These are phyloP conservation scores for Drosophila nannoptera DNA, from an alignment of 1,140 invertebrate species.

Conservation along the genomic window DNA sequence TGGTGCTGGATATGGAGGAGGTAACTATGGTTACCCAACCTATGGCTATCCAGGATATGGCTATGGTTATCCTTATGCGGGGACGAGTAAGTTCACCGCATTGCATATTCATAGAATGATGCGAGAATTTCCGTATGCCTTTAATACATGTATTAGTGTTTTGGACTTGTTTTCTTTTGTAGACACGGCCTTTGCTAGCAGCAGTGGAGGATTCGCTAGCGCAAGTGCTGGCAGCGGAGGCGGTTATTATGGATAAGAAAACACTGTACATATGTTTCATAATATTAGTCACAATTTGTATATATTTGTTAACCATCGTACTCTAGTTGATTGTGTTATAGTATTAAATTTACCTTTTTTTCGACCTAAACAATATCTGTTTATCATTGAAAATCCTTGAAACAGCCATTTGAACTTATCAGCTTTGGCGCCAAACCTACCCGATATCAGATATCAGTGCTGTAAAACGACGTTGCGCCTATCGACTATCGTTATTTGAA, in stretches of 20 bases:
- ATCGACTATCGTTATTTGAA: background rate
- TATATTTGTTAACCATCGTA: conserved; percentile 41
- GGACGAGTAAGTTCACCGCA: conserved; percentile 61
- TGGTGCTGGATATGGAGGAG: conserved; percentile 30
- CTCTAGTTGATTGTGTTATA: conserved; percentile 26
- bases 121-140: conserved; percentile 11
- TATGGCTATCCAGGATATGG: conserved; percentile 53
- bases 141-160: conserved; percentile 57
- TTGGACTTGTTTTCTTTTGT: conserved; percentile 68
- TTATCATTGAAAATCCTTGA: background rate
- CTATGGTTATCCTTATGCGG: conserved; percentile 58
- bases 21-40: conserved; percentile 48
- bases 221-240: conserved; percentile 58
- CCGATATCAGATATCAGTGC: conserved; percentile 10
- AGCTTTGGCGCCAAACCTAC: background rate
- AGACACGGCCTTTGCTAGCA: conserved; percentile 72
- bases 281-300: conserved; percentile 29
- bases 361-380: background rate
- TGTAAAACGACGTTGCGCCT: background rate
- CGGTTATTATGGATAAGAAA: conserved; percentile 57
- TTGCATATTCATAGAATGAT: background rate
- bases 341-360: conserved; percentile 9
- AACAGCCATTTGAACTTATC: background rate
- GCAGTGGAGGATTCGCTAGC: conserved; percentile 64
- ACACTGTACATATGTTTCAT: conserved; percentile 26